Evolutionary conservation across 2,888 invertebrate species (phyloP).

Genomic region (Hymenopus coronatus): DNA sequence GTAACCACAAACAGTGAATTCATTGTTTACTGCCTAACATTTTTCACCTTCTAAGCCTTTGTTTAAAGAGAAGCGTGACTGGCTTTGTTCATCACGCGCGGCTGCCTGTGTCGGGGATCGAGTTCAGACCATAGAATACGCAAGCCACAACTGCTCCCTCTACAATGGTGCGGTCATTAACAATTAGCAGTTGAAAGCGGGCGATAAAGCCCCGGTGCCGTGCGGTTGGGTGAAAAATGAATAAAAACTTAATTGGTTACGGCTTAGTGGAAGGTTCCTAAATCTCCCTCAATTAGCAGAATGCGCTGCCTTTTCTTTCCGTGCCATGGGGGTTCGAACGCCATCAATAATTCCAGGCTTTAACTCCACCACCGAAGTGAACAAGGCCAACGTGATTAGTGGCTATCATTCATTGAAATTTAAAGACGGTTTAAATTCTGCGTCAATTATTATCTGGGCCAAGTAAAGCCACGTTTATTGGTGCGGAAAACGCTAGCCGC

Average conservation of each 20-base stretch:
- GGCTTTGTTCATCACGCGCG: background rate
- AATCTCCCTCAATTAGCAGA: background rate
- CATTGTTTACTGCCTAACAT: too few relatives aligned
- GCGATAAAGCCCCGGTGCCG: background rate
- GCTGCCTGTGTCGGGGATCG: background rate
- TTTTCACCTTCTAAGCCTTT: too few relatives aligned
- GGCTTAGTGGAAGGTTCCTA: background rate
- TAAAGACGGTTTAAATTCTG: constrained; percentile 16
- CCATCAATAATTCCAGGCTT: background rate
- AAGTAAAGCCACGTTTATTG: background rate
- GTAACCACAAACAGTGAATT: too few relatives aligned
- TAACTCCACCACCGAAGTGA: background rate
- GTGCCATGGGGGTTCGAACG: background rate
- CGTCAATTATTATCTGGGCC: constrained; percentile 9
- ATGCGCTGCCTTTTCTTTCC: background rate
- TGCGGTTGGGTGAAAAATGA: background rate
- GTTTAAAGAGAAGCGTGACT: too few relatives aligned
- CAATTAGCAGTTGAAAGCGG: background rate
- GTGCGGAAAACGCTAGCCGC: background rate
- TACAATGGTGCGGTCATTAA: background rate
- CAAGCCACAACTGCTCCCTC: background rate
- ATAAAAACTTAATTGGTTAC: background rate
- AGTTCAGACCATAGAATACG: background rate
- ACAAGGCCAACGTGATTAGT: background rate
- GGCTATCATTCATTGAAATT: constrained; percentile 11